phyloP scores from a whole-genome alignment of 2,113 vertebrate species.

The Daboia siamensis region DNA sequence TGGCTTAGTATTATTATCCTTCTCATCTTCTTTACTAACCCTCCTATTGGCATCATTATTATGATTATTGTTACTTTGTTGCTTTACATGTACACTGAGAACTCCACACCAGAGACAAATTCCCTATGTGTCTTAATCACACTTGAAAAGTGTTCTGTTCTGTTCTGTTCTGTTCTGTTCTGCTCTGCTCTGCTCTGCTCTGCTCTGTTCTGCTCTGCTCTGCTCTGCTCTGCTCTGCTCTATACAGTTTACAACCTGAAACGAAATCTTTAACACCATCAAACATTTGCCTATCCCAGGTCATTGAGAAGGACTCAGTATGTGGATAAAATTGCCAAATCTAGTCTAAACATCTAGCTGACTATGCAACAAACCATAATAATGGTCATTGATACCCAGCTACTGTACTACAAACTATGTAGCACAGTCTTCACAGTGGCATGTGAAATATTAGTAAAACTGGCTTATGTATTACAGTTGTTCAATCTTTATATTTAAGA shows the following conservation, averaged over 20 bases:
- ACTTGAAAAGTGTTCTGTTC: no score
- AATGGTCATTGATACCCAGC: slow-evolving; percentile 20
- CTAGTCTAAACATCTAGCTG: background rate
- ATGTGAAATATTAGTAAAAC: background rate
- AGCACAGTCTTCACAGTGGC: background rate
- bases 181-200: no score
- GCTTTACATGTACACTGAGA: no score
- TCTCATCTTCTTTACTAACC: no score
- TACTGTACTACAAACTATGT: background rate
- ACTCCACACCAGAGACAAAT: background rate
- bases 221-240: no score
- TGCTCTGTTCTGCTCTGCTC: background rate
- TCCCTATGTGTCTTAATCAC: no score
- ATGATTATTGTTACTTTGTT: no score
- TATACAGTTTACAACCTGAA: background rate
- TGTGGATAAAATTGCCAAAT: background rate
- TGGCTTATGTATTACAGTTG: background rate
- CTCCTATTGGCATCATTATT: no score
- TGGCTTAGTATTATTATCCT: no score
- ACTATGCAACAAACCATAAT: background rate
- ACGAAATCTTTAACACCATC: background rate
- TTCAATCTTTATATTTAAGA: no score
- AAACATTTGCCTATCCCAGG: background rate
- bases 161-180: no score
- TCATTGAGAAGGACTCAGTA: background rate